Evolutionary conservation across 2,113 vertebrate species (phyloP).

Genomic region (Ctenodactylus gundi): DNA sequence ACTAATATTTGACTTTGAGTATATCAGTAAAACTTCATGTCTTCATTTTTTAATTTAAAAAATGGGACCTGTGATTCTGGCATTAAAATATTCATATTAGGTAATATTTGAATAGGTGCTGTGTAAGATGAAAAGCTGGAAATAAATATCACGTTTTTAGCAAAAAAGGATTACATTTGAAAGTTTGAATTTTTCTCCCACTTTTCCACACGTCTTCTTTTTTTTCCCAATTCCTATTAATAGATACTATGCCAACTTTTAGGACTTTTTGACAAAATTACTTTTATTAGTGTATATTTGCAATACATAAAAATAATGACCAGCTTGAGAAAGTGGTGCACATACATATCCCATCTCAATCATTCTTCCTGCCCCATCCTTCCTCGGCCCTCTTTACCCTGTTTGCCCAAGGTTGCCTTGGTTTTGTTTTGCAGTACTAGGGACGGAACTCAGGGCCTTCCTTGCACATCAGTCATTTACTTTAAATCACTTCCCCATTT

Average conservation of each 20-base stretch:
- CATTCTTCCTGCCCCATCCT: no score
- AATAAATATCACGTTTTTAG: background rate
- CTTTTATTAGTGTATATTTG: no score
- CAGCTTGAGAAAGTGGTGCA: no score
- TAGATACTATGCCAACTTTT: background rate
- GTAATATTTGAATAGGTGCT: background rate
- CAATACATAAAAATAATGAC: no score
- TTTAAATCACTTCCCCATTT: background rate
- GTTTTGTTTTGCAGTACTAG: background rate
- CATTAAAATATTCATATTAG: background rate
- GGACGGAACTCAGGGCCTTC: background rate
- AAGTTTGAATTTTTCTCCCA: background rate
- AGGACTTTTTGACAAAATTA: no score
- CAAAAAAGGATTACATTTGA: background rate
- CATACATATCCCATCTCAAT: no score
- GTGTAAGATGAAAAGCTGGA: background rate
- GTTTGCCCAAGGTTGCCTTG: no score
- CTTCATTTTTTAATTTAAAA: constrained; percentile 13
- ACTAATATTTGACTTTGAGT: background rate
- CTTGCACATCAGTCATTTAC: background rate
- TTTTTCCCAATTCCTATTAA: background rate
- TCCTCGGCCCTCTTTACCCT: no score
- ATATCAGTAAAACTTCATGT: background rate
- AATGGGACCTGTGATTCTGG: background rate
- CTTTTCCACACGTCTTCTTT: background rate